Conservation (phyloP, 2,113 vertebrate genomes). For the Tylochromis polylepis region DNA sequence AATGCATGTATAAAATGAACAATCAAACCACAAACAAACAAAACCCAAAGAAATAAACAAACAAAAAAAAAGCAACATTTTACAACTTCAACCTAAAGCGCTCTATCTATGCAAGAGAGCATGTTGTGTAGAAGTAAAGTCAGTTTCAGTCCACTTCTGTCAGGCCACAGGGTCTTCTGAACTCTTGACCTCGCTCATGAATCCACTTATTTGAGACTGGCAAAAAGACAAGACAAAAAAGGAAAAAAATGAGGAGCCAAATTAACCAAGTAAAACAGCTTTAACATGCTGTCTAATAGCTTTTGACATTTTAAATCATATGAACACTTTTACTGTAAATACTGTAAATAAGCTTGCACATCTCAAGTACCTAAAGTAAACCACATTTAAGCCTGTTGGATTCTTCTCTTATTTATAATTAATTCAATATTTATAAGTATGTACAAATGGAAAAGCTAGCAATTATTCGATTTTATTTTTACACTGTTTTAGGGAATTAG, state of each 20-base stretch:
- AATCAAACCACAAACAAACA: background rate
- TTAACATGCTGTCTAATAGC: background rate
- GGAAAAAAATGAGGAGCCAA: background rate
- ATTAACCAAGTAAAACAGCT: background rate
- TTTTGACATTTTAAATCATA: background rate
- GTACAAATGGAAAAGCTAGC: background rate
- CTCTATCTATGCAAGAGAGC: background rate
- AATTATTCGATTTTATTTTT: background rate
- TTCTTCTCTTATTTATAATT: background rate
- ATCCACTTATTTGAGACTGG: constrained; percentile 99
- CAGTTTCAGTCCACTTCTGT: constrained; percentile 87
- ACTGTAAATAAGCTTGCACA: background rate
- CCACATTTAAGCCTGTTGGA: background rate
- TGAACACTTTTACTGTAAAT: background rate
- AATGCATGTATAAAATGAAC: background rate
- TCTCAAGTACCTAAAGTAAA: background rate
- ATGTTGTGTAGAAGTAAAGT: background rate
- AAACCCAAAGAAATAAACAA: background rate
- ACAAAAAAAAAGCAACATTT: background rate
- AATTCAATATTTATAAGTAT: background rate
- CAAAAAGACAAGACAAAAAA: constrained; percentile 12
- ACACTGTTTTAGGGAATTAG: background rate
- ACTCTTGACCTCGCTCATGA: constrained; percentile 95
- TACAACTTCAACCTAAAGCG: background rate
- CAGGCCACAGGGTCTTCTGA: constrained; percentile 89